These are phyloP conservation scores for Genyomyrus donnyi DNA, from an alignment of 2,113 vertebrate species.

Conservation along the genomic window DNA sequence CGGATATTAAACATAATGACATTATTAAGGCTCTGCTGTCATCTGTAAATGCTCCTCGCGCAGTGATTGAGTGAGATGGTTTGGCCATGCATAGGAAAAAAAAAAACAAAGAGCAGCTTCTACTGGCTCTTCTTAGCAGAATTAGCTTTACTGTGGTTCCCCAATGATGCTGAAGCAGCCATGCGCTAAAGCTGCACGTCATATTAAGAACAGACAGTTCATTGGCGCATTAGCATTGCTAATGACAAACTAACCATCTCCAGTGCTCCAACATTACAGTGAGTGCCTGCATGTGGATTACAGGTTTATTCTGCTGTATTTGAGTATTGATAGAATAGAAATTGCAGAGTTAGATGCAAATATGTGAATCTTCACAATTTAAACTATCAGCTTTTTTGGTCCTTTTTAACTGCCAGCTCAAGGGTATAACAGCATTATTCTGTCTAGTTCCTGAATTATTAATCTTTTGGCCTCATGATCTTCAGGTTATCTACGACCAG, in stretches of 20 bases:
- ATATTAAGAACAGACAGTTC: not conserved
- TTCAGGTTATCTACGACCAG: not conserved
- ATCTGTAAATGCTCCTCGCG: not conserved
- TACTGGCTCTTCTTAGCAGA: not conserved
- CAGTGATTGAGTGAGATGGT: not conserved
- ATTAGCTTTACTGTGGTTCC: not conserved
- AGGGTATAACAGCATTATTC: not conserved
- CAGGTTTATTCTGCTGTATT: not conserved
- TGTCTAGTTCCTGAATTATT: not conserved
- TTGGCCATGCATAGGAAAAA: not conserved
- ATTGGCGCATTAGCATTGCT: not conserved
- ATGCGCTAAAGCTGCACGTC: not conserved
- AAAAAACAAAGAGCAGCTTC: not conserved
- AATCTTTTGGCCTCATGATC: not conserved
- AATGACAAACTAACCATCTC: not conserved
- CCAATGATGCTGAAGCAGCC: not conserved
- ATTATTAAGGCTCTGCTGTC: not conserved
- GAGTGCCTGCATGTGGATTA: not conserved
- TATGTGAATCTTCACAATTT: not conserved
- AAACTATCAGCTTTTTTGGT: not conserved
- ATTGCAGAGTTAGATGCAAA: not conserved
- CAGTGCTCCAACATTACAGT: not conserved
- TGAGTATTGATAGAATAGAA: not conserved
- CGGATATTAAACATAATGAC: slow-evolving; percentile 1
- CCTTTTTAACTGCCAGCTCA: not conserved